Conservation (phyloP, 2,113 vertebrate genomes). For the Peromyscus polionotus region DNA sequence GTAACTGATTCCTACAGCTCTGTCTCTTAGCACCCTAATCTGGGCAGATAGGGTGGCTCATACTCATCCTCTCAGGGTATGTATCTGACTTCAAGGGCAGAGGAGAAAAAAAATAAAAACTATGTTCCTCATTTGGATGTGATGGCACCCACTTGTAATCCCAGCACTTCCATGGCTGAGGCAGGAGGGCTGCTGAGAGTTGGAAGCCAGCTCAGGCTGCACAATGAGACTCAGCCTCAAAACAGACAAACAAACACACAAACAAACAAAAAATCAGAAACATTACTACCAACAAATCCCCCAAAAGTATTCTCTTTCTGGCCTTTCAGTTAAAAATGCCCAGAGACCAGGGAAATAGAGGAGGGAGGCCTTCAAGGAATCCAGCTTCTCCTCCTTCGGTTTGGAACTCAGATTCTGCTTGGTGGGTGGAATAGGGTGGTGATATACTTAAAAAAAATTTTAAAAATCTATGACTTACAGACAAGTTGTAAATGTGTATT, state of each 20-base stretch:
- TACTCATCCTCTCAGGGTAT: not conserved
- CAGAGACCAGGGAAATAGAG: not conserved
- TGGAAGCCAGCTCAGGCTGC: not conserved
- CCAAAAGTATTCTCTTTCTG: not conserved
- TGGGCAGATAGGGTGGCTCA: not conserved
- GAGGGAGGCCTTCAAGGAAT: not conserved
- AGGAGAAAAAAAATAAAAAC: not conserved
- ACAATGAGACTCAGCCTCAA: not conserved
- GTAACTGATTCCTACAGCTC: not conserved
- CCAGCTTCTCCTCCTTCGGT: not conserved
- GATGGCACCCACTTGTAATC: not conserved
- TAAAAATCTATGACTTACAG: not conserved
- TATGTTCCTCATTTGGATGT: not conserved
- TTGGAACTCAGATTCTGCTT: slow-evolving; percentile 10
- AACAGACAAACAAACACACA: not conserved
- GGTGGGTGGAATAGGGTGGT: not conserved
- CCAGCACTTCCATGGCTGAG: not conserved
- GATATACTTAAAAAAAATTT: not conserved
- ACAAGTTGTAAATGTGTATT: not conserved
- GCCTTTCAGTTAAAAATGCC: slow-evolving; percentile 35
- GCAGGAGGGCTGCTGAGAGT: not conserved
- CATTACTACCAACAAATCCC: no score
- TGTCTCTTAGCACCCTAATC: not conserved
- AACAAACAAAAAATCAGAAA: not conserved
- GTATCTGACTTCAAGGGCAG: slow-evolving; percentile 11